Conservation (phyloP, 2,888 invertebrate genomes). For the Drosophila neutralis region DNA sequence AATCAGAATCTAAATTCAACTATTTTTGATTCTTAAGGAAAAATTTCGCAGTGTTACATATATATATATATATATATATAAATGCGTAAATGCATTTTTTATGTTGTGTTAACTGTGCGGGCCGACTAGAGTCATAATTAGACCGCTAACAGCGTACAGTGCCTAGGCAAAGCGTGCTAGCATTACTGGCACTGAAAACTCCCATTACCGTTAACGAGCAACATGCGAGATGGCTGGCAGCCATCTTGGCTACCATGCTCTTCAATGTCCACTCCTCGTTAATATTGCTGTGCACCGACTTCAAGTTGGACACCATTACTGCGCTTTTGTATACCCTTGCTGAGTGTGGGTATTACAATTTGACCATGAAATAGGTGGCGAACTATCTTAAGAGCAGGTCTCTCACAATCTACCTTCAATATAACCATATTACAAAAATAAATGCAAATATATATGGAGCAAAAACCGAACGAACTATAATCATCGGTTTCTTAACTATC, state of each 20-base stretch:
- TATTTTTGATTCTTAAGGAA: too few species aligned
- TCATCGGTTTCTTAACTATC: too few species aligned
- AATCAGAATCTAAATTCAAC: too few species aligned
- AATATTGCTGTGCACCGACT: slow-evolving; percentile 32
- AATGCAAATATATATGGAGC: background rate
- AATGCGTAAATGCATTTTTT: slow-evolving; percentile 27
- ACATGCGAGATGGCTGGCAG: slow-evolving; percentile 16
- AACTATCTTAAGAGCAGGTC: background rate
- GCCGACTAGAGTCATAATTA: slow-evolving; percentile 33
- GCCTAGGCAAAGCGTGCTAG: background rate
- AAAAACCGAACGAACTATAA: background rate
- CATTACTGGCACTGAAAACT: background rate
- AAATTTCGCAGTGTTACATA: too few species aligned
- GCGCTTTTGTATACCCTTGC: background rate
- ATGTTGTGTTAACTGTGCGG: slow-evolving; percentile 45
- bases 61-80: background rate
- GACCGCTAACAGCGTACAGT: slow-evolving; percentile 7
- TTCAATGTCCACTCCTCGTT: slow-evolving; percentile 55
- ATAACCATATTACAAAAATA: background rate
- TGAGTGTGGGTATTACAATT: background rate
- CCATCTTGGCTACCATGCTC: slow-evolving; percentile 17
- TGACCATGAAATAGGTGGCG: background rate
- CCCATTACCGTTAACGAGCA: slow-evolving; percentile 53
- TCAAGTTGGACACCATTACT: slow-evolving; percentile 43
- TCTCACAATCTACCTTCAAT: background rate